These are phyloP conservation scores for Nannoperca australis DNA, from an alignment of 2,797 vertebrate genomes.

Conservation along the genomic window DNA sequence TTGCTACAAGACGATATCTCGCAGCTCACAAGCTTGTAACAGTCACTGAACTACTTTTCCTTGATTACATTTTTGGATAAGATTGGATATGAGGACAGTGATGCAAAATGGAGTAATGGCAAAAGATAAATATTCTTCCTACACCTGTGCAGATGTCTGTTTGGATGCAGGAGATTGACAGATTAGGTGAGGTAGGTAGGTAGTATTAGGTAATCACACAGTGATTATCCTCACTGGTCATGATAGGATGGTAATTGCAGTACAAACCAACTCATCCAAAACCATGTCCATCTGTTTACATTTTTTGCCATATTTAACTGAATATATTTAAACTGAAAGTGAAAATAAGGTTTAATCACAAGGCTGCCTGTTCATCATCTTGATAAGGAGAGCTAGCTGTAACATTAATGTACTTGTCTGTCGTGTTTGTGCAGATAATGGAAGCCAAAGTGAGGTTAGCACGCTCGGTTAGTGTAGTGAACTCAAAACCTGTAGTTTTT, in stretches of 20 bases:
- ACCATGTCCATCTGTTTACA: conserved; percentile 45
- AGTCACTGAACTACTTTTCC: neutral
- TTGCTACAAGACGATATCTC: neutral
- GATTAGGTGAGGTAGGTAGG: neutral
- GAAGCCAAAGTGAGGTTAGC: conserved; percentile 8
- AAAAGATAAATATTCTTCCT: conserved; percentile 4
- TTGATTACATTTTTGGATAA: neutral
- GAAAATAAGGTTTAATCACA: conserved; percentile 33
- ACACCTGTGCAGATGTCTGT: conserved; percentile 27
- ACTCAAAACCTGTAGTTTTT: neutral
- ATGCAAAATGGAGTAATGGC: neutral
- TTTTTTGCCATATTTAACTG: conserved; percentile 20
- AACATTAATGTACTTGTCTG: conserved; percentile 22
- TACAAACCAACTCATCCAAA: conserved; percentile 35
- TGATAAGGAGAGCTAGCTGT: conserved; percentile 9
- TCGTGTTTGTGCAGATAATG: conserved; percentile 23
- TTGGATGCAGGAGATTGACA: conserved; percentile 33
- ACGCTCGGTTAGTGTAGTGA: neutral
- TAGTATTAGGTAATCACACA: conserved; percentile 27
- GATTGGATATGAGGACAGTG: neutral
- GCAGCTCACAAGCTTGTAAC: neutral
- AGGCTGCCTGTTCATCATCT: neutral
- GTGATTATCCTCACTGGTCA: conserved; percentile 44
- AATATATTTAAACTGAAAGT: conserved; percentile 28
- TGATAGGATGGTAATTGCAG: conserved; percentile 20